A percentile compares a stretch with the other conserved stretches of the same genome.
These are phyloP conservation scores for Sebastes taczanowskii DNA, from an alignment of 2,797 vertebrate species.

Conservation along the genomic window DNA sequence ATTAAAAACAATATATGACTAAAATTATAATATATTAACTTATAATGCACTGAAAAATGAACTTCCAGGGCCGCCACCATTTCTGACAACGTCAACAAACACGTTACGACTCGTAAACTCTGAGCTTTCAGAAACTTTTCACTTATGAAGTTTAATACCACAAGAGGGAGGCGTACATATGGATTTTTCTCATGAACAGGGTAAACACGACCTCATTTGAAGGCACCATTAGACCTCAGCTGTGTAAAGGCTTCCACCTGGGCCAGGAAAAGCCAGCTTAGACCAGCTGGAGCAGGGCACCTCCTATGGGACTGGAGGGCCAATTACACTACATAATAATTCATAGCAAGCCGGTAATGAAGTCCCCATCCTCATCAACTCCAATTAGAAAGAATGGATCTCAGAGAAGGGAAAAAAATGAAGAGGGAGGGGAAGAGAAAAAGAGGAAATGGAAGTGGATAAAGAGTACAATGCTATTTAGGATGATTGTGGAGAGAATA, in stretches of 20 bases:
- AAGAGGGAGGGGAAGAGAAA: conserved; percentile 30
- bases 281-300: conserved; percentile 80
- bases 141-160: too few relatives aligned
- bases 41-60: too few relatives aligned
- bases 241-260: conserved; percentile 46
- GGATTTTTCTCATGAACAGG: too few relatives aligned
- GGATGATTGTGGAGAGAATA: conserved; percentile 79
- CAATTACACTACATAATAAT: conserved; percentile 86
- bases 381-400: conserved; percentile 81
- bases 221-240: conserved; percentile 32
- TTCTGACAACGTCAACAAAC: too few relatives aligned
- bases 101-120: too few relatives aligned
- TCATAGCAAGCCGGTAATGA: conserved; percentile 79
- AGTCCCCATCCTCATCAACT: conserved; percentile 80
- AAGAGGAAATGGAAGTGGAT: conserved; percentile 45
- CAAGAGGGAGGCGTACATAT: too few relatives aligned
- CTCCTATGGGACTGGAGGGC: conserved; percentile 82
- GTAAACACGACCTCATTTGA: too few relatives aligned
- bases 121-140: too few relatives aligned
- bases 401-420: conserved; percentile 41
- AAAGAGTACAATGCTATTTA: conserved; percentile 67
- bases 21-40: too few relatives aligned
- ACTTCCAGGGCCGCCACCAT: too few relatives aligned
- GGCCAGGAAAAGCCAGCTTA: conserved; percentile 60
- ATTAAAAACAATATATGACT: too few relatives aligned